Evolutionary conservation across 2,113 vertebrate species (phyloP), one percentile per base, ranked within the genome.

Genomic region (Neotoma lepida): DNA sequence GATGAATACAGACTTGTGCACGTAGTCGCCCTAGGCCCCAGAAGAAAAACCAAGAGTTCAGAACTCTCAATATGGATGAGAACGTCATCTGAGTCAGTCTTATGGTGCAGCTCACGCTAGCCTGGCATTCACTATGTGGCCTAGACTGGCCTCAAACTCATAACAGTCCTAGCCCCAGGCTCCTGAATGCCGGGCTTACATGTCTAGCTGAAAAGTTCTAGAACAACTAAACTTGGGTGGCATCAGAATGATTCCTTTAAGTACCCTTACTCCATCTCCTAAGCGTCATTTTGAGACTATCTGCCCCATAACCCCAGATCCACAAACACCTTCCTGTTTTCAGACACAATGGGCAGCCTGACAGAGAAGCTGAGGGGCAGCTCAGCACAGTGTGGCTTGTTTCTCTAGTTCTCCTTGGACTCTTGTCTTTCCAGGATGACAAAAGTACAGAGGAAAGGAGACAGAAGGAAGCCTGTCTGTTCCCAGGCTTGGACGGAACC

Each of bases 1-100:
- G 98, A 99, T 99, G 97, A 99, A 99, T 63, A 99, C 99, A 7
- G 99, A 99, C 98, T 99, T 99, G 98, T 99, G 98, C 97, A 99
- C 99, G 22, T 99, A 98, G 97, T 99, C 99, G 0, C 99, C 99
- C 99, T 99, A 97, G 91, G 94, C 95, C 1, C 89, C 96, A 93
- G 74, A 94, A 94, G 56, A 91, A 95, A 96, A 94, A 80, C 30
- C 70, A 39, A 92, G 84, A 89, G 22, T 78, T 96, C 73, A 95
- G 91, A 78, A 66, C 46, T 87, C n/a, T 26, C n/a, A 28, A 61
- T 20, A 2, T 0, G 33, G 64, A 77, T 81, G 51, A 86, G 85
- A 63, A 49, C 3, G 14, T 49, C n/a, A 14, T 56, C 71, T 71
- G 26, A 88, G n/a, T 58, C 15, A 61, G 70, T 58, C 70, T 66